phyloP scores from a whole-genome alignment of 2,113 vertebrate genomes.

The Sisor rabdophorus region DNA sequence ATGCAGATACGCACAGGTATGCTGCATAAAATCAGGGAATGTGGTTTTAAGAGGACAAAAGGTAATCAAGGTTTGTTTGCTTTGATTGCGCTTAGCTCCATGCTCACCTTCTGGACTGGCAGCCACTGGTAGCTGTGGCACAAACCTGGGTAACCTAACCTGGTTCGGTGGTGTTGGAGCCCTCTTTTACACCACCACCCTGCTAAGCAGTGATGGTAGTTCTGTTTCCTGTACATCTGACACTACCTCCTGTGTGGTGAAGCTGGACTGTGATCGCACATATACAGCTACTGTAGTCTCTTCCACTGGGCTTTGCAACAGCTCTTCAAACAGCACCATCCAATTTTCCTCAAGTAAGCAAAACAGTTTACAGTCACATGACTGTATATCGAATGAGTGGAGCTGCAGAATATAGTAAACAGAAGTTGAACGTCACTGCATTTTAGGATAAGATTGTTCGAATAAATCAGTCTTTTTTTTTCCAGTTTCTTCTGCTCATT shows the following conservation, averaged over 20 bases:
- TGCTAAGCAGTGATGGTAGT: constrained; percentile 55
- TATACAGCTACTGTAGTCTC: constrained; percentile 64
- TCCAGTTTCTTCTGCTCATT: background rate
- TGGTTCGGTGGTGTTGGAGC: constrained; percentile 57
- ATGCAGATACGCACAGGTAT: constrained; percentile 61
- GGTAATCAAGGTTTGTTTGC: background rate
- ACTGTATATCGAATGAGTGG: too few relatives aligned
- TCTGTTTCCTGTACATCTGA: constrained; percentile 58
- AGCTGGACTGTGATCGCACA: constrained; percentile 59
- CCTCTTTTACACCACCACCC: constrained; percentile 56
- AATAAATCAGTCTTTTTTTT: background rate
- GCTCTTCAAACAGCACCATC: constrained; percentile 44
- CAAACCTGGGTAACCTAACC: constrained; percentile 54
- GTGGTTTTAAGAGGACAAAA: background rate
- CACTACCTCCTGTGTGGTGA: constrained; percentile 57
- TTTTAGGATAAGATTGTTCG: background rate
- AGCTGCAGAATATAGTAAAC: background rate
- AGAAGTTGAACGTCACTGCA: background rate
- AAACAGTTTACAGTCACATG: background rate
- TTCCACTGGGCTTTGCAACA: constrained; percentile 61
- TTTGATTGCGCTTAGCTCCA: constrained; percentile 58
- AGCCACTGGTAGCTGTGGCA: constrained; percentile 59
- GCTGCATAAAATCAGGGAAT: background rate
- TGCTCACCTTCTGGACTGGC: constrained; percentile 62
- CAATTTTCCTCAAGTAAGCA: constrained; percentile 64